Evolutionary conservation across 2,113 vertebrate species (phyloP).

Genomic region (Anseranas semipalmata): DNA sequence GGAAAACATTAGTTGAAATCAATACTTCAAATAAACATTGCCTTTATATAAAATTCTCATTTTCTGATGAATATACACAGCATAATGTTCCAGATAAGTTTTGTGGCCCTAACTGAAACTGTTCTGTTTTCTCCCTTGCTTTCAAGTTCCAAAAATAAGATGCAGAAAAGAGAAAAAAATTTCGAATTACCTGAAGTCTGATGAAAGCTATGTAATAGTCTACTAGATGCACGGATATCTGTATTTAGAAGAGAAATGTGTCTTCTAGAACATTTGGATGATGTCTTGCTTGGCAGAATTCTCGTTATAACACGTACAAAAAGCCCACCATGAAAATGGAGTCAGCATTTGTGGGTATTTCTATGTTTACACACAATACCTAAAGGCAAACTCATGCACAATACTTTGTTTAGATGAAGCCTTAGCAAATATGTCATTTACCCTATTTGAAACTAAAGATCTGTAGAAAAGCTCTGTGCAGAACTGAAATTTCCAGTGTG

Average conservation of each 20-base stretch:
- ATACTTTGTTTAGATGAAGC: neutral
- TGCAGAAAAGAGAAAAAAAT: neutral
- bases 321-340: neutral
- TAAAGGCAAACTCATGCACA: neutral
- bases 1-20: neutral
- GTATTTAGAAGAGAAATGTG: neutral
- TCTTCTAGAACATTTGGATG: neutral
- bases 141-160: neutral
- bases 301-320: neutral
- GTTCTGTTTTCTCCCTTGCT: neutral
- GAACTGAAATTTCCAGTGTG: neutral
- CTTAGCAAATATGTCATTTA: neutral
- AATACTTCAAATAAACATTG: neutral
- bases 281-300: neutral
- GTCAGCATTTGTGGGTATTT: neutral
- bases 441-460: neutral
- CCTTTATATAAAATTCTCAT: neutral
- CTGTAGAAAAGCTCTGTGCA: neutral
- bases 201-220: neutral
- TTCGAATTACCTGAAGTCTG: neutral
- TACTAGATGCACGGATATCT: neutral
- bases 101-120: neutral
- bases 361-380: neutral
- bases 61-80: neutral
- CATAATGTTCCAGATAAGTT: neutral